phyloP scores from a whole-genome alignment of 2,888 invertebrate species.

The Pristionchus fissidentatus region DNA sequence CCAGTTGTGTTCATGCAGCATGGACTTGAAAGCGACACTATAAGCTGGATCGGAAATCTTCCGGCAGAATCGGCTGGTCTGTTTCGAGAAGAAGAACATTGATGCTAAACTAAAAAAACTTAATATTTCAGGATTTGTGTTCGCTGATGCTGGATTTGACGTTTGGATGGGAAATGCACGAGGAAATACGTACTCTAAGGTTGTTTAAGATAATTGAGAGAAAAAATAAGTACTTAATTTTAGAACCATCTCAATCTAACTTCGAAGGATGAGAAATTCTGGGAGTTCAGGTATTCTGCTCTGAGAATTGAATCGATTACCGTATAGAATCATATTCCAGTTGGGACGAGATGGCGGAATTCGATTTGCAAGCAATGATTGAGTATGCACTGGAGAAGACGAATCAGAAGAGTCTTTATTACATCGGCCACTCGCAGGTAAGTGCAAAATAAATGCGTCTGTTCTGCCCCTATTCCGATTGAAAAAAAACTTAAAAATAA shows the following conservation, averaged over 20 bases:
- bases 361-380: constrained; percentile 89
- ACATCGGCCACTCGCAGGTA: constrained; percentile 89
- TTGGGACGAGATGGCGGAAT: constrained; percentile 88
- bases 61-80: constrained; percentile 57
- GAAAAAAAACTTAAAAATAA: neutral
- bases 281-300: constrained; percentile 65
- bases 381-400: constrained; percentile 82
- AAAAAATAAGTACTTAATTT: neutral
- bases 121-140: constrained; percentile 64
- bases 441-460: neutral
- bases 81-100: neutral
- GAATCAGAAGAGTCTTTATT: constrained; percentile 81
- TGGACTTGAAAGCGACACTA: constrained; percentile 80
- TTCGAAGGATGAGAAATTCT: constrained; percentile 56
- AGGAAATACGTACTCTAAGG: constrained; percentile 85
- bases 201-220: neutral
- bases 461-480: neutral
- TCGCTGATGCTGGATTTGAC: constrained; percentile 80
- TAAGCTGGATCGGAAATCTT: constrained; percentile 65
- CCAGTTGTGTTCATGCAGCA: constrained; percentile 83
- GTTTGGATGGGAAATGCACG: constrained; percentile 88
- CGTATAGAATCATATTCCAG: constrained; percentile 78
- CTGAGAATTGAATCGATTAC: neutral
- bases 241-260: constrained; percentile 53
- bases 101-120: neutral